These are phyloP conservation scores for Diabrotica undecimpunctata DNA, from an alignment of 1,140 invertebrate genomes.

Conservation along the genomic window DNA sequence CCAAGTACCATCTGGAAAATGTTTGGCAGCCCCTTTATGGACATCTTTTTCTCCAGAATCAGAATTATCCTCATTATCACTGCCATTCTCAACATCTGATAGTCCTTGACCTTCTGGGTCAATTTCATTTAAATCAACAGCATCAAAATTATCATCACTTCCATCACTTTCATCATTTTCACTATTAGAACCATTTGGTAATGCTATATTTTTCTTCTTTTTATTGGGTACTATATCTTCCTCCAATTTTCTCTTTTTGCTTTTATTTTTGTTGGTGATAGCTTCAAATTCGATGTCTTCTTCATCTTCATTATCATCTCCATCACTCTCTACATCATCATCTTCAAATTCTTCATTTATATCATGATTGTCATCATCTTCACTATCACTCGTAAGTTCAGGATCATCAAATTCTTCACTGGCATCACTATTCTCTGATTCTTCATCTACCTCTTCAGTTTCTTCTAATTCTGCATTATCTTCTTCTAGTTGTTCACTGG, in stretches of 20 bases:
- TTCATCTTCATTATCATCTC: neutral
- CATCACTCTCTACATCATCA: neutral
- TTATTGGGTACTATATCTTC: conserved; percentile 3
- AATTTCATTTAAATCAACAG: conserved; percentile 34
- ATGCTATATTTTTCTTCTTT: conserved; percentile 23
- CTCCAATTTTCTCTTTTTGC: conserved; percentile 1
- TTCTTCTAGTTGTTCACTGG: conserved; percentile 29
- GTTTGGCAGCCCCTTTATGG: conserved; percentile 35
- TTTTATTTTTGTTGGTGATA: neutral
- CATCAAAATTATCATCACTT: conserved; percentile 29
- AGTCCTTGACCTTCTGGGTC: conserved; percentile 27
- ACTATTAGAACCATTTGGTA: conserved; percentile 27
- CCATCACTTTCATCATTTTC: conserved; percentile 38
- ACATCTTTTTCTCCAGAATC: conserved; percentile 30
- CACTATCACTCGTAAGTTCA: neutral
- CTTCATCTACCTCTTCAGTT: conserved; percentile 21
- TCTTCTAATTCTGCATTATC: conserved; percentile 24
- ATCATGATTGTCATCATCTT: neutral
- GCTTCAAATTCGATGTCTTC: neutral
- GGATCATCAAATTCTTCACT: neutral
- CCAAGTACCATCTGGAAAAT: conserved; percentile 52
- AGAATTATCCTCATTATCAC: conserved; percentile 31
- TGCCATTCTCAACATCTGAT: conserved; percentile 31
- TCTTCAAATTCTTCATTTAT: neutral
- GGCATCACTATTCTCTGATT: conserved; percentile 12